phyloP scores from a whole-genome alignment of 1,140 invertebrate genomes.

The Papilio aristodemus region DNA sequence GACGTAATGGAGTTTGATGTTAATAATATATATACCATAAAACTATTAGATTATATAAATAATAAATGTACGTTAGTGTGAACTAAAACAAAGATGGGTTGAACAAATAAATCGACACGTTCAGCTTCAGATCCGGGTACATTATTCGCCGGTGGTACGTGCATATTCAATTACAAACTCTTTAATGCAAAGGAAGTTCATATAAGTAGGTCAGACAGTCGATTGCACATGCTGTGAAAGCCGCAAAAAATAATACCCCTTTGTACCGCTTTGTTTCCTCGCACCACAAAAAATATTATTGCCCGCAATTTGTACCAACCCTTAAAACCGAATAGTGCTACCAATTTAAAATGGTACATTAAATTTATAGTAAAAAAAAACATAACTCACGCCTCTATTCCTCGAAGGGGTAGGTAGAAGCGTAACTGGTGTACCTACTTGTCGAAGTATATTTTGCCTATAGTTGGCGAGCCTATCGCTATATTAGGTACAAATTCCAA shows the following conservation, averaged over 20 bases:
- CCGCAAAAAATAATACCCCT: slow-evolving; percentile 69
- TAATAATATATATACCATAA: no score
- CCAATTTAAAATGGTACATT: slow-evolving; percentile 45
- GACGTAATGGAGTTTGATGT: no score
- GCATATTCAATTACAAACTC: slow-evolving; percentile 70
- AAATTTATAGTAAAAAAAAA: no score
- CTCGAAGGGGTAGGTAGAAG: no score
- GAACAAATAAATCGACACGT: slow-evolving; percentile 29
- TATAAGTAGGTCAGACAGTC: slow-evolving; percentile 76
- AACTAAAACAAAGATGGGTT: background rate
- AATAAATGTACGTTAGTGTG: no score
- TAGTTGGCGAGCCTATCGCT: no score
- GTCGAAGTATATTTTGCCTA: no score
- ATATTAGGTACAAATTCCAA: no score
- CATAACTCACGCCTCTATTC: no score
- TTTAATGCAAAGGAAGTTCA: slow-evolving; percentile 77
- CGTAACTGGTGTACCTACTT: no score
- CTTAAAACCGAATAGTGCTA: slow-evolving; percentile 45
- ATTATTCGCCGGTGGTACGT: slow-evolving; percentile 22
- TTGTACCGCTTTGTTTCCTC: slow-evolving; percentile 68
- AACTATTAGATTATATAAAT: no score
- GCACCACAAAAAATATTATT: slow-evolving; percentile 73
- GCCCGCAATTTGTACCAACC: slow-evolving; percentile 75
- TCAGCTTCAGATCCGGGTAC: background rate
- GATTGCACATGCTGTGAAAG: slow-evolving; percentile 79